Base-by-base conservation (phyloP, 2,888 invertebrate species). In the Drosophila meridiana region DNA sequence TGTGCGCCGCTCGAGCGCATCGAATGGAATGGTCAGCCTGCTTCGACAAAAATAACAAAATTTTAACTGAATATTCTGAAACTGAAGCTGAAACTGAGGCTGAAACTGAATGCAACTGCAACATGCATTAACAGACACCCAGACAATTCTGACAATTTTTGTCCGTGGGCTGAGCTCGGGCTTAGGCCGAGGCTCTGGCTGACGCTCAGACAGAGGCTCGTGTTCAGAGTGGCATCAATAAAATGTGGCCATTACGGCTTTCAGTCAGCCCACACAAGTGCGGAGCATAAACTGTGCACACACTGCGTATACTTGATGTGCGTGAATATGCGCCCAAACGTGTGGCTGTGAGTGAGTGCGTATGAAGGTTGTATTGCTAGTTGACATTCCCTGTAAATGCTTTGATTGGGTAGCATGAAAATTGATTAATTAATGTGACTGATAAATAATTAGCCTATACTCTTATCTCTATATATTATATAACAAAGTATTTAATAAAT, bases 31-130 rank as follows among this genome's bases (percentile, higher is more conserved):
- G 83, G 61, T 69, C 57, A 30, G 40, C 14, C 55, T 34, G 52
- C 48, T 47, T 7, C 26, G 13, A 47, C 67, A 82, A 69, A 82
- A 87, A 72, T 85, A 88, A 79, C 73, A 83, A 86, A 85, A 76
- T 87, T 85, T 76, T 73, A 73, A 82, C 88, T 76, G 82, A 73
- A 87, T 89, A 87, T 89, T 82, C 63, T 47, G 47, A 53, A 70
- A 53, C 62, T 61, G 72, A 72, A 80, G 13, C 26, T 6, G 28
- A 42, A 20, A 58, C 64, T 61, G 71, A 70, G 73, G 11, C 45
- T 11, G 45, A 45, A 26, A n/a, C 7, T n/a, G n/a, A 42, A 14
- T 73, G 70, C 83, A 83, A 52, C 58, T 55, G 60, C 64, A 63
- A 57, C 69, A 63, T 69, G 65, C 80, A 76, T 70, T 70, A 63